Percentiles rank a stretch among this genome's conserved stretches.
Conservation (phyloP, 2,888 invertebrate species). For the Trissonchulus sp. region DNA sequence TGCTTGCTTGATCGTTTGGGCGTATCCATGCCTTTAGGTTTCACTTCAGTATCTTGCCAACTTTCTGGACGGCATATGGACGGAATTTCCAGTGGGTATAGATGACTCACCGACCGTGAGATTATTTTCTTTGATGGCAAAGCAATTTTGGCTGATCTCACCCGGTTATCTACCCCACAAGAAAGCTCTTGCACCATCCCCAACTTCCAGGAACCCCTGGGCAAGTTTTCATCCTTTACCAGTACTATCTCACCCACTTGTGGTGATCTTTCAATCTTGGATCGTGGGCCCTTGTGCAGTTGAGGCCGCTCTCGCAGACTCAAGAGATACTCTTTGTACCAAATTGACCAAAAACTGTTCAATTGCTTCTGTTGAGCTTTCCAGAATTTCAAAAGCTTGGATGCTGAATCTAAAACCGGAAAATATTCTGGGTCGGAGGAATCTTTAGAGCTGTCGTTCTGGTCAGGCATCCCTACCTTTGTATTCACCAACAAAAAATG, state of each 20-base stretch:
- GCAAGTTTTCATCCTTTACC: neutral
- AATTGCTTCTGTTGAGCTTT: conserved; percentile 7
- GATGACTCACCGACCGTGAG: neutral
- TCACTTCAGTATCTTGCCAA: too few species aligned
- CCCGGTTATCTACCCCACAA: neutral
- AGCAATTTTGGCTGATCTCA: neutral
- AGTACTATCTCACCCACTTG: conserved; percentile 12
- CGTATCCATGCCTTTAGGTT: too few species aligned
- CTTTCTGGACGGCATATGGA: too few species aligned
- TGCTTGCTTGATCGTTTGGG: too few species aligned
- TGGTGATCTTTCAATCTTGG: neutral
- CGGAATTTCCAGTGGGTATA: conserved; percentile 24
- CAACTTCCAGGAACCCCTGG: conserved; percentile 11
- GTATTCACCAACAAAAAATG: too few species aligned
- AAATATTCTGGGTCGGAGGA: too few species aligned
- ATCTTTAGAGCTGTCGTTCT: too few species aligned
- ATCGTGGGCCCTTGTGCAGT: neutral
- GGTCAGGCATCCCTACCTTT: too few species aligned
- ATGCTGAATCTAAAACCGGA: too few species aligned
- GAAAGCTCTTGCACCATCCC: neutral
- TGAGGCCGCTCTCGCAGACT: conserved; percentile 13
- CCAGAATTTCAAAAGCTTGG: neutral
- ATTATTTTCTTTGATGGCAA: neutral
- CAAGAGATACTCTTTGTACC: conserved; percentile 14
- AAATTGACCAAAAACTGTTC: conserved; percentile 12